A percentile compares a stretch with the other conserved stretches of the same genome.
phyloP scores from a whole-genome alignment of 2,113 vertebrate species.

The Mobula hypostoma region DNA sequence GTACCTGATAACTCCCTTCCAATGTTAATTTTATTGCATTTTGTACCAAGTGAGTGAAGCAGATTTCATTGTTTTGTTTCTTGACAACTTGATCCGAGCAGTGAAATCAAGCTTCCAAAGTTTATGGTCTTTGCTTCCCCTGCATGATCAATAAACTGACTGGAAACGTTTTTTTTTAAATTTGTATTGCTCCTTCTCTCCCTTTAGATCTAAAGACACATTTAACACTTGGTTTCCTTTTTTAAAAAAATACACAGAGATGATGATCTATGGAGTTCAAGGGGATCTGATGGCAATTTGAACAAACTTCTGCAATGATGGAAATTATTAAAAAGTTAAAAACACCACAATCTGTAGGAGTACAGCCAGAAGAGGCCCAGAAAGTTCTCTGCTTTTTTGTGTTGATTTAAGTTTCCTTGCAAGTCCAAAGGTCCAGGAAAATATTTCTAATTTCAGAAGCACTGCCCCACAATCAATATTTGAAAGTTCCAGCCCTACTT shows the following conservation, averaged over 20 bases:
- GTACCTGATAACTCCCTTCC: background rate
- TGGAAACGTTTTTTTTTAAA: background rate
- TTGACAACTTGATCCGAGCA: background rate
- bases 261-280: background rate
- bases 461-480: background rate
- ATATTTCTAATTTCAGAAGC: background rate
- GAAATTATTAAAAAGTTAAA: background rate
- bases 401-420: background rate
- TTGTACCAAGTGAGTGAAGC: conserved; percentile 8
- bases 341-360: background rate
- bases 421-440: background rate
- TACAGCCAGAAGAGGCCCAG: background rate
- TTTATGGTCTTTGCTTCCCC: background rate
- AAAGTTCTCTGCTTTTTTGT: background rate
- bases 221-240: background rate
- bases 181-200: background rate
- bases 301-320: background rate
- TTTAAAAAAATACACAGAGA: background rate
- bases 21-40: conserved; percentile 10
- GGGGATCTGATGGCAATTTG: background rate
- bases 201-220: background rate
- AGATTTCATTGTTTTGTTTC: background rate
- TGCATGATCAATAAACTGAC: background rate
- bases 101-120: background rate
- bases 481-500: background rate